phyloP scores from a whole-genome alignment of 2,113 vertebrate genomes.

The Hemicordylus capensis region DNA sequence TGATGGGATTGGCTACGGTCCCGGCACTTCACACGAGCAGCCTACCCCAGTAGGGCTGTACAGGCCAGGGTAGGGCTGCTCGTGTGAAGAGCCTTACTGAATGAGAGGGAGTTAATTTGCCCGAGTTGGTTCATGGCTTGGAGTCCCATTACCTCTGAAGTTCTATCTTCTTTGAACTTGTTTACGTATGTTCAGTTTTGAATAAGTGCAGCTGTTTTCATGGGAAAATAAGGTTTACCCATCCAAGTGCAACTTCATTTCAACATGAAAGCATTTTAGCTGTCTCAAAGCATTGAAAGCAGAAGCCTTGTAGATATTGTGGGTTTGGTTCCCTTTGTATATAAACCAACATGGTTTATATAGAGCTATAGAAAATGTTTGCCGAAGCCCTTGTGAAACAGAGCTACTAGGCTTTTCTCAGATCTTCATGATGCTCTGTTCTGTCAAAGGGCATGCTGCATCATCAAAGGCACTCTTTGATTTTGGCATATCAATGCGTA shows the following conservation, averaged over 20 bases:
- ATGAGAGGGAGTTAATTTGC: neutral
- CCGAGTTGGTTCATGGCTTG: neutral
- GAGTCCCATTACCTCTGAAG: neutral
- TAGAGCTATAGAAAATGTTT: neutral
- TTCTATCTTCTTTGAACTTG: neutral
- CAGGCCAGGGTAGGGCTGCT: too few relatives aligned
- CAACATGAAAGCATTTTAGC: neutral
- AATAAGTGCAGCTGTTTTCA: neutral
- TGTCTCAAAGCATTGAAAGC: neutral
- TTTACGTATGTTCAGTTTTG: neutral
- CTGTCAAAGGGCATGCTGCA: neutral
- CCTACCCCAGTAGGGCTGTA: too few relatives aligned
- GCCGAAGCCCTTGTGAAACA: neutral
- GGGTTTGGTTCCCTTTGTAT: neutral
- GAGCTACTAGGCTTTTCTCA: conserved; percentile 11
- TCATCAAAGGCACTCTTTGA: neutral
- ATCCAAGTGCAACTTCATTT: conserved; percentile 2
- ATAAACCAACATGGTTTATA: neutral
- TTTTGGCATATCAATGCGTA: neutral
- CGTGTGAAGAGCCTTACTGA: neutral
- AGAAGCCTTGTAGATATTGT: neutral
- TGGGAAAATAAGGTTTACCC: neutral
- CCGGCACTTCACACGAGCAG: too few relatives aligned
- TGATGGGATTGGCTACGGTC: too few relatives aligned
- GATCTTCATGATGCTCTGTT: neutral